A percentile compares a stretch with the other conserved stretches of the same genome.
Conservation (phyloP, 2,888 invertebrate species). For the Tenthredo distinguenda region DNA sequence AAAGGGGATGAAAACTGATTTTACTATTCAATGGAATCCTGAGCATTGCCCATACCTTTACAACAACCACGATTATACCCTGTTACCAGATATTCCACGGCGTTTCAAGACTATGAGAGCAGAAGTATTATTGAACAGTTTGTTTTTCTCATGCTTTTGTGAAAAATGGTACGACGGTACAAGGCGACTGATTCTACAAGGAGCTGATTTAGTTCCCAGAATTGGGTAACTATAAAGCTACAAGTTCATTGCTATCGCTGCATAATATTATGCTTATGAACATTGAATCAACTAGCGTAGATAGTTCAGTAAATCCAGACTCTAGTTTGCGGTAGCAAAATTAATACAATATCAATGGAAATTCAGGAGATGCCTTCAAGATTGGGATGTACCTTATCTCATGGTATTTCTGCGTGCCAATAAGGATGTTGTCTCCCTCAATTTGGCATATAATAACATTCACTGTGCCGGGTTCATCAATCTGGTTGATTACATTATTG, state of each 20-base stretch:
- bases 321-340: background rate
- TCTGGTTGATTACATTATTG: conserved; percentile 64
- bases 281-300: background rate
- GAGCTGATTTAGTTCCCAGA: conserved; percentile 79
- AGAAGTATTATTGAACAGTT: conserved; percentile 49
- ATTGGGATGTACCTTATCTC: conserved; percentile 80
- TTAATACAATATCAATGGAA: conserved; percentile 7
- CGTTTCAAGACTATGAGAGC: background rate
- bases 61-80: conserved; percentile 55
- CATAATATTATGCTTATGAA: background rate
- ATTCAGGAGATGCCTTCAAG: conserved; percentile 77
- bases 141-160: conserved; percentile 71
- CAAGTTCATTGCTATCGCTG: background rate
- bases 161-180: conserved; percentile 81
- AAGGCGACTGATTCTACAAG: conserved; percentile 79
- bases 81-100: conserved; percentile 50
- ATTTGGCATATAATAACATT: conserved; percentile 81
- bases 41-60: conserved; percentile 51
- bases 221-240: conserved; percentile 69
- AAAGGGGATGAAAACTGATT: conserved; percentile 30
- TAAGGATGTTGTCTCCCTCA: conserved; percentile 79
- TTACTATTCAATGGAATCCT: conserved; percentile 48
- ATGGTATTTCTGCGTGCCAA: conserved; percentile 78
- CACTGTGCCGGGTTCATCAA: conserved; percentile 64
- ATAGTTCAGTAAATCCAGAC: conserved; percentile 10